Evolutionary conservation across 2,888 invertebrate species (phyloP), one percentile per base, ranked within the genome.

Genomic region (Xestia c-nigrum): DNA sequence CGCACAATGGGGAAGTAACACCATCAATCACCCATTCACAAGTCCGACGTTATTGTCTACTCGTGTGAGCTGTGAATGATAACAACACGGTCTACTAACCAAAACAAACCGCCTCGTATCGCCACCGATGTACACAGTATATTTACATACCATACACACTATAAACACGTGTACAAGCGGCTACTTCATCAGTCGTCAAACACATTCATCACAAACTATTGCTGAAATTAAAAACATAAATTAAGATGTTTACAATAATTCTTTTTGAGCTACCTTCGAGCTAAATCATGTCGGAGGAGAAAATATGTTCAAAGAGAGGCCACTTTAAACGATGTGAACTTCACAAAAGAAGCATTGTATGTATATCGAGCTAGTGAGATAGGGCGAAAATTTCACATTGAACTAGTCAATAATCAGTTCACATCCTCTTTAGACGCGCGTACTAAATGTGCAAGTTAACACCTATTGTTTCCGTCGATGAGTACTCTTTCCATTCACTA

Each of bases 401-500:
- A 80, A 75, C 85, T 86, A 84, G 89, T 90, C 91, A 87, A 85
- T 91, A 93, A 93, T 92, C 92, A 90, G 91, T 90, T 90, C 93
- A 91, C 92, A 93, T 93, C 91, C 90, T 91, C 90, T 89, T 90
- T 90, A 84, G 90, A 90, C 78, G 77, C 81, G 89, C 85, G 89
- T 88, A 89, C 92, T 92, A 91, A 92, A 91, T 90, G 90, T 85
- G 86, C 89, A 92, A 90, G 93, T 94, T 94, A 94, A 89, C 92
- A 92, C 92, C 93, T 91, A 94, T 94, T 94, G 93, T 94, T 93
- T 93, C 91, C 91, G 89, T 80, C 88, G 92, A 90, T 89, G 91
- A 90, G 90, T 91, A 90, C 90, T 91, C 89, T 92, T 90, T 90
- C 90, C 90, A 92, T 93, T 92, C 92, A 90, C 88, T 85, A 89